phyloP scores from a whole-genome alignment of 1,140 invertebrate species.

The Drosophila simulans region DNA sequence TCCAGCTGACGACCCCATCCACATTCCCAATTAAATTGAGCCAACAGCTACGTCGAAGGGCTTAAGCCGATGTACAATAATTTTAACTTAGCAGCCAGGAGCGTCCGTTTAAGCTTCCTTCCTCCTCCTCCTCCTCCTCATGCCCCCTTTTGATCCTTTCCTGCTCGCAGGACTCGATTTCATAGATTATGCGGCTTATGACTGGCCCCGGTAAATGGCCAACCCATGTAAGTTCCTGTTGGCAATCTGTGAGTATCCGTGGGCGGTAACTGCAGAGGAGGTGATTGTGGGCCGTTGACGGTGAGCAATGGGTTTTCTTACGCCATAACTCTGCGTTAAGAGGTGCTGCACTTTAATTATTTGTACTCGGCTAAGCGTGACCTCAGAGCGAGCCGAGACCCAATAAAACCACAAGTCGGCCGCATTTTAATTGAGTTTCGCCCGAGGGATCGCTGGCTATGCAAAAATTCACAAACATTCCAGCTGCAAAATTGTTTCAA shows the following conservation, averaged over 20 bases:
- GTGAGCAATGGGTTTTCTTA: conserved; percentile 40
- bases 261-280: conserved; percentile 1
- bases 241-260: conserved; percentile 19
- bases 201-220: conserved; percentile 53
- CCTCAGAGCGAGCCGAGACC: conserved; percentile 18
- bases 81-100: conserved; percentile 55
- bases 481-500: conserved; percentile 45
- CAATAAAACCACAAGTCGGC: conserved; percentile 21
- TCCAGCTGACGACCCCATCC: conserved; percentile 5
- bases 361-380: conserved; percentile 44
- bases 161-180: conserved; percentile 42
- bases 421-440: conserved; percentile 27
- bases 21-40: conserved; percentile 37
- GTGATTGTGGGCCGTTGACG: conserved; percentile 19
- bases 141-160: not conserved
- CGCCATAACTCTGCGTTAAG: conserved; percentile 44
- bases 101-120: conserved; percentile 38
- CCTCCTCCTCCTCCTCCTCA: not conserved
- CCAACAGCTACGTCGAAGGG: conserved; percentile 33
- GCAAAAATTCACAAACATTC: conserved; percentile 40
- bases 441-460: conserved; percentile 5
- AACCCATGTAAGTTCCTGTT: conserved; percentile 50
- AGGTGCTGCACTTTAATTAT: conserved; percentile 56
- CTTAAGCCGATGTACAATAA: conserved; percentile 63
- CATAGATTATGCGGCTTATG: conserved; percentile 64